Evolutionary conservation across 2,113 vertebrate genomes (phyloP), one percentile per base, ranked within the genome.

Genomic region (Sminthopsis crassicaudata): DNA sequence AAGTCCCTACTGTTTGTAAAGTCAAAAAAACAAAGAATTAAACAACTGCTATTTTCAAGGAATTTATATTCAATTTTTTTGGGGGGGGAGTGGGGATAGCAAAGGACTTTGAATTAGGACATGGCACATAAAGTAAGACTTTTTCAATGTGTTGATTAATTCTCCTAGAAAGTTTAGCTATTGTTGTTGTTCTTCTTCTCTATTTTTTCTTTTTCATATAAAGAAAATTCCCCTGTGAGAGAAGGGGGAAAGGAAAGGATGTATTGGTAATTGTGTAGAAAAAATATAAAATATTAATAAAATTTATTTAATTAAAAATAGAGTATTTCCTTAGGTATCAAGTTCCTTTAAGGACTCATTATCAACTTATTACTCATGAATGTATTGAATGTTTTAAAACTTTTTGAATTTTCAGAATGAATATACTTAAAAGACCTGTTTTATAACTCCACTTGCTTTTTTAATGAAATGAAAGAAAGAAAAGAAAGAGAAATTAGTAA

Each of bases 11-110:
- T 67, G 14, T 67, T 67, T 84, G 36, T 42, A 19, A 84, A 16
- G 11, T 42, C 67, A 84, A 84, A 84, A 84, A 84, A 42, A 42
- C 19, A 84, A 84, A 76, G 36, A 84, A 42, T 42, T 36, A 84
- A 84, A 42, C 67, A 84, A 84, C 30, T 36, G 3, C 60, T 76
- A 76, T 14, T 76, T n/a, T 76, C 60, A 36, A 76, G 14, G 12
- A 60, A 14, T 10, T 60, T 60, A 60, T 2, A n/a, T 67, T n/a
- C 30, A 42, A 19, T 26, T 76, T 60, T 2, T 67, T 84, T n/a
- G 0, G 4, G 36, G 6, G n/a, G 36, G 36, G n/a, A n/a, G 6
- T 5, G 9, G 55, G 10, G 26, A 7, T 2, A 42, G 67, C 2
- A 7, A 42, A 19, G 16, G 30, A 67, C 30, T 84, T 84, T 84